These are phyloP conservation scores for Otus sunia DNA, from an alignment of 2,113 vertebrate species.

Conservation along the genomic window DNA sequence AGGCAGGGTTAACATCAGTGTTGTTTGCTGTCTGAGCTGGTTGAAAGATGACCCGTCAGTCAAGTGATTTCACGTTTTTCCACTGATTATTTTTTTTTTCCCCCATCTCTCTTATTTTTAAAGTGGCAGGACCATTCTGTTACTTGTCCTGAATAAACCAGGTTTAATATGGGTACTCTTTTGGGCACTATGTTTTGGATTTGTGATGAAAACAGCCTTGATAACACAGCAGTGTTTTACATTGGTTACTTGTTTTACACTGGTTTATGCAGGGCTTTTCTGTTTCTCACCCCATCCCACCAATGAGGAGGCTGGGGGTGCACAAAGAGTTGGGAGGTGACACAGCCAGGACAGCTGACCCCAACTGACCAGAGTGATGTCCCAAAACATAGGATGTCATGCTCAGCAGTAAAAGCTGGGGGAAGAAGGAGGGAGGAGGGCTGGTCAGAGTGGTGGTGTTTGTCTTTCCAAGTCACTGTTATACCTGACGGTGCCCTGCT, in stretches of 20 bases:
- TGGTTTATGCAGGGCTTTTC: neutral
- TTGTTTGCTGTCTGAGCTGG: neutral
- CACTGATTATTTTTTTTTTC: neutral
- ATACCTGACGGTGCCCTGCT: neutral
- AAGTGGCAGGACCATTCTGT: neutral
- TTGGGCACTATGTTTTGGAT: neutral
- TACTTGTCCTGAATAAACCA: neutral
- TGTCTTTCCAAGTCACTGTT: neutral
- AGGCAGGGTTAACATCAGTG: neutral
- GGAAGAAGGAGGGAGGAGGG: neutral
- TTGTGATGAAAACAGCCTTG: neutral
- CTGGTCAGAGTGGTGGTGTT: accelerated
- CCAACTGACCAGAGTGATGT: neutral
- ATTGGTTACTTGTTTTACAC: neutral
- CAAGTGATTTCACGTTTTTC: neutral
- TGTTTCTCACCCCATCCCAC: neutral
- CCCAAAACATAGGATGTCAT: accelerated
- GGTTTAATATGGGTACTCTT: neutral
- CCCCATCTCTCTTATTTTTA: neutral
- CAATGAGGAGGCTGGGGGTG: neutral
- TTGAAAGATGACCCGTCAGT: neutral
- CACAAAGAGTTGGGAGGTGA: neutral
- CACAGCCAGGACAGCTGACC: neutral
- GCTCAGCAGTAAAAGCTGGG: neutral
- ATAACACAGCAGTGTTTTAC: neutral